Conservation (phyloP, 2,113 vertebrate species). For the Charadrius vociferus region DNA sequence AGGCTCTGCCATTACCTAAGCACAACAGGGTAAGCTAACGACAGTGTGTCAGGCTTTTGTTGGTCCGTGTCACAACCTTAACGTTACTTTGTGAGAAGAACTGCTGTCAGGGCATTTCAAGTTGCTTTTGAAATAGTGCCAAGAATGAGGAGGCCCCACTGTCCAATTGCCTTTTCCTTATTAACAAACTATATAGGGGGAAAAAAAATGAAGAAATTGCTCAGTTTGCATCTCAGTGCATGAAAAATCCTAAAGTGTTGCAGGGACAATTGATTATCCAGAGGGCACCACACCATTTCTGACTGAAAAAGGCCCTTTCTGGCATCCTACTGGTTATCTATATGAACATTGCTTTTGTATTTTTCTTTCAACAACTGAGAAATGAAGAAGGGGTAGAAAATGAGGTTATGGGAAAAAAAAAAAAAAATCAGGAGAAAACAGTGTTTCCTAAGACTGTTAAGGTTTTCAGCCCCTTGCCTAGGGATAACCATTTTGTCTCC, state of each 20-base stretch:
- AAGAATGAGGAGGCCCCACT: constrained; percentile 61
- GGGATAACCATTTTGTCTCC: neutral
- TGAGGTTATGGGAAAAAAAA: neutral
- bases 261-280: constrained; percentile 61
- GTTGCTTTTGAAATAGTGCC: constrained; percentile 66
- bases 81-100: constrained; percentile 60
- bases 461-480: neutral
- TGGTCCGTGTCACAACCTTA: constrained; percentile 63
- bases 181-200: constrained; percentile 45
- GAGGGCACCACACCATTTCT: constrained; percentile 53
- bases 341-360: constrained; percentile 48
- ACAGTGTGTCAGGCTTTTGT: constrained; percentile 63
- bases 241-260: constrained; percentile 60
- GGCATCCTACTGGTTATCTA: constrained; percentile 19
- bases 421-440: neutral
- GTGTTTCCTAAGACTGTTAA: neutral
- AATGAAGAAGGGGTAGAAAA: constrained; percentile 42
- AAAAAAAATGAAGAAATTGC: constrained; percentile 35
- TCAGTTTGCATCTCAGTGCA: constrained; percentile 58
- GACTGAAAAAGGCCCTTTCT: constrained; percentile 37
- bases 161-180: constrained; percentile 63
- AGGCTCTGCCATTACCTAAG: constrained; percentile 52
- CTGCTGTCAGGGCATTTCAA: constrained; percentile 71
- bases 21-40: constrained; percentile 68
- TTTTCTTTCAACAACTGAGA: constrained; percentile 48